Percentiles rank a stretch among this genome's conserved stretches.
These are phyloP conservation scores for Xestia rhomboidea DNA, from an alignment of 2,888 invertebrate species.

Conservation along the genomic window DNA sequence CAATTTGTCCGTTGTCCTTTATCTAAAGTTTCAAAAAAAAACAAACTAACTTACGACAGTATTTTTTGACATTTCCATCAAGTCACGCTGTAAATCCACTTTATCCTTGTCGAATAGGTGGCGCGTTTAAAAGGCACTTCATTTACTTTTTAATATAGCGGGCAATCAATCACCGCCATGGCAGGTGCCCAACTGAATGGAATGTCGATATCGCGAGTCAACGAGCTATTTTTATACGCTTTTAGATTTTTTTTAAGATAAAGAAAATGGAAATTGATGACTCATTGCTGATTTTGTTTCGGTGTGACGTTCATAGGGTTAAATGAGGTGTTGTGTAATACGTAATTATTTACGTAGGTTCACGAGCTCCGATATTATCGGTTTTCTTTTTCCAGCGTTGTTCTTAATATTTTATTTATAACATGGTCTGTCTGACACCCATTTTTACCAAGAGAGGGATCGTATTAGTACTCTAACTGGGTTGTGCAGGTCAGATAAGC, in stretches of 20 bases:
- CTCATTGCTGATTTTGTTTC: slow-evolving; percentile 32
- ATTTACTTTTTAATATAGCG: slow-evolving; percentile 85
- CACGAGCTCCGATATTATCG: background rate
- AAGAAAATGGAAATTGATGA: slow-evolving; percentile 65
- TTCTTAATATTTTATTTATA: too few relatives aligned
- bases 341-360: background rate
- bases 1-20: slow-evolving; percentile 13
- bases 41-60: slow-evolving; percentile 28
- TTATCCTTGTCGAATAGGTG: slow-evolving; percentile 74
- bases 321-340: slow-evolving; percentile 4
- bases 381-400: background rate
- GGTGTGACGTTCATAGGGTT: slow-evolving; percentile 11
- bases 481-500: too few relatives aligned
- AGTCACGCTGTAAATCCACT: slow-evolving; percentile 76
- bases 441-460: too few relatives aligned
- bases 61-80: slow-evolving; percentile 70
- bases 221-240: slow-evolving; percentile 69
- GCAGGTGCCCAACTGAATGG: slow-evolving; percentile 79
- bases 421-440: too few relatives aligned
- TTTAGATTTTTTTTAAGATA: slow-evolving; percentile 69
- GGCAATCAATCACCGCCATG: slow-evolving; percentile 83
- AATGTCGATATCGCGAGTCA: slow-evolving; percentile 79
- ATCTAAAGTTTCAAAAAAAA: background rate
- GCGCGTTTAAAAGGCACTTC: slow-evolving; percentile 81
- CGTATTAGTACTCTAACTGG: too few relatives aligned